Evolutionary conservation across 1,140 invertebrate genomes (phyloP).

Genomic region (Phortica variegata): DNA sequence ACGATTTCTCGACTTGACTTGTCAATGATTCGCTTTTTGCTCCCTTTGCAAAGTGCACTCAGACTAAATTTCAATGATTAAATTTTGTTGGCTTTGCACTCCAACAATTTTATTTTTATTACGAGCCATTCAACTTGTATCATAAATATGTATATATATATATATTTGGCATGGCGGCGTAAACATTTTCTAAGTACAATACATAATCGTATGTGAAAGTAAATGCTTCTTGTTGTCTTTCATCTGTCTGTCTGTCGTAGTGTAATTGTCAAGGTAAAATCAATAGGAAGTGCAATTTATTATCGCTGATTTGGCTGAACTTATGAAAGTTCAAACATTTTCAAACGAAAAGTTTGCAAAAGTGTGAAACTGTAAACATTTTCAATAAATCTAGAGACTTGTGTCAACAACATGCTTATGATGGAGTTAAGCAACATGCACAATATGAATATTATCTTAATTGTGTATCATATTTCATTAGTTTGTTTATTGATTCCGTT

Average conservation of each 20-base stretch:
- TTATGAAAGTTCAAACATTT: conserved; percentile 1
- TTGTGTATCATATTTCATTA: too few relatives aligned
- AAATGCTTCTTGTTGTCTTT: conserved; percentile 1
- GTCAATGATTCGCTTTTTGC: conserved; percentile 17
- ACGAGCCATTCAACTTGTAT: conserved; percentile 4
- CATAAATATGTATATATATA: background rate
- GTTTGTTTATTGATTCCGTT: too few relatives aligned
- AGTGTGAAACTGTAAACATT: conserved; percentile 13
- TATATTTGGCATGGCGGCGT: conserved; percentile 6
- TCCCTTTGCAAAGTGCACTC: conserved; percentile 2
- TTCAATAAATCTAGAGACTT: conserved; percentile 20
- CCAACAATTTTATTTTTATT: conserved; percentile 2
- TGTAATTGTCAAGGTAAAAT: conserved; percentile 13
- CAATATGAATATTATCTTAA: too few relatives aligned
- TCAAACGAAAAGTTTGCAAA: conserved; percentile 1
- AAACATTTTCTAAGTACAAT: conserved; percentile 6
- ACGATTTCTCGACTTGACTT: conserved; percentile 21
- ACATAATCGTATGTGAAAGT: background rate
- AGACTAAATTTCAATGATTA: conserved; percentile 1
- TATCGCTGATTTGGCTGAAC: background rate
- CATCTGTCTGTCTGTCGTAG: conserved; percentile 2
- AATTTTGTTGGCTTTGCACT: conserved; percentile 11
- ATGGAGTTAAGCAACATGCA: too few relatives aligned
- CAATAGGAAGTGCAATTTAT: background rate
- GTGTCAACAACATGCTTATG: too few relatives aligned